A percentile compares a stretch with the other conserved stretches of the same genome.
phyloP scores from a whole-genome alignment of 2,888 invertebrate genomes.

The Hypomecis atomaria region DNA sequence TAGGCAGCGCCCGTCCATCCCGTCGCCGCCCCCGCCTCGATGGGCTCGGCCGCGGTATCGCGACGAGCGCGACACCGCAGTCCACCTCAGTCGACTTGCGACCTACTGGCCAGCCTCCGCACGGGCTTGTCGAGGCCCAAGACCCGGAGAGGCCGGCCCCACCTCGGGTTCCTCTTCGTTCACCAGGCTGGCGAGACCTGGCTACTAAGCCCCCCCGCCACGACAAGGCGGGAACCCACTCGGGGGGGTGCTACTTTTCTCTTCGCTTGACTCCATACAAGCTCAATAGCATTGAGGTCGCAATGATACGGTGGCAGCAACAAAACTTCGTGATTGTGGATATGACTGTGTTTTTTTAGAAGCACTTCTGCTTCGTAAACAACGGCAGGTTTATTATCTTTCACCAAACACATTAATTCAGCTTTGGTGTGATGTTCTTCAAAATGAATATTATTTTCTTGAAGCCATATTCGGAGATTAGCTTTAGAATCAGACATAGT shows the following conservation, averaged over 20 bases:
- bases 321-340: constrained; percentile 9
- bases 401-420: constrained; percentile 18
- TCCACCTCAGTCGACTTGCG: too few relatives aligned
- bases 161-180: too few relatives aligned
- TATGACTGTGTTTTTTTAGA: constrained; percentile 15
- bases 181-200: too few relatives aligned
- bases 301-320: constrained; percentile 11
- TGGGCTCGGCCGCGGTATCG: too few relatives aligned
- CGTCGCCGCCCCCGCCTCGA: too few relatives aligned
- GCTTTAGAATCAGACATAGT: constrained; percentile 17
- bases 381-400: constrained; percentile 15
- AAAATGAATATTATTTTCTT: constrained; percentile 25
- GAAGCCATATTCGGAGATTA: constrained; percentile 27
- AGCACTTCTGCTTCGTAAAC: constrained; percentile 20
- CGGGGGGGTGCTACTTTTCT: constrained; percentile 18
- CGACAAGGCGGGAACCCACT: too few relatives aligned
- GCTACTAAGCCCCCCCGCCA: too few relatives aligned
- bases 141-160: too few relatives aligned
- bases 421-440: constrained; percentile 22
- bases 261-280: constrained; percentile 18
- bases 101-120: too few relatives aligned
- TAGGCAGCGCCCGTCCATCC: too few relatives aligned
- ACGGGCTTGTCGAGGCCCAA: too few relatives aligned
- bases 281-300: constrained; percentile 11
- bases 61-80: too few relatives aligned